A percentile compares a stretch with the other conserved stretches of the same genome.
Conservation (phyloP, 1,140 invertebrate species). For the Muscidifurax raptorellus region DNA sequence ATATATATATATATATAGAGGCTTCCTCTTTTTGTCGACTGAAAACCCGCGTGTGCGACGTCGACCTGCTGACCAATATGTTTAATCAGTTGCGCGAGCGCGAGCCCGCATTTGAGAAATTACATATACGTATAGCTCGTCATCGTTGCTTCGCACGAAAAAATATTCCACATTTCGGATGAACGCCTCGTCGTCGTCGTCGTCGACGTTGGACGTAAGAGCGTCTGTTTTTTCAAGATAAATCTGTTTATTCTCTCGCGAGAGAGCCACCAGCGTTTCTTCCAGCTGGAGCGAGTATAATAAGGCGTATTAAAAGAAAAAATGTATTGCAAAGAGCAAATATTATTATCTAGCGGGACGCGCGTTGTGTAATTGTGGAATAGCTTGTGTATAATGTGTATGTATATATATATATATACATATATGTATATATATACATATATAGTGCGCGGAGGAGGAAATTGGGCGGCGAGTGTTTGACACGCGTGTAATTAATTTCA, state of each 20-base stretch:
- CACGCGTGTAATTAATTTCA: no score
- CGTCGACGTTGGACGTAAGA: no score
- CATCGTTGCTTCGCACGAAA: neutral
- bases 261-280: neutral
- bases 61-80: constrained; percentile 60
- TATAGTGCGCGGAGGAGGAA: no score
- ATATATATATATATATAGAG: no score
- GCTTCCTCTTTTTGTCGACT: constrained; percentile 12
- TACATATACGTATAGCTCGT: neutral
- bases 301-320: no score
- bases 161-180: constrained; percentile 14
- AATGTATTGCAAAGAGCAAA: neutral
- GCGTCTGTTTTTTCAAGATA: constrained; percentile 21
- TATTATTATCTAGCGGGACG: neutral
- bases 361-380: neutral
- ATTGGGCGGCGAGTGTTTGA: no score
- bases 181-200: neutral
- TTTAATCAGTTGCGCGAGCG: constrained; percentile 59
- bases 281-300: no score
- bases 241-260: constrained; percentile 12
- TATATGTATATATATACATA: no score
- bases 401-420: no score
- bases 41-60: constrained; percentile 43
- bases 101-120: neutral
- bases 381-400: no score